Conservation (phyloP, 2,797 vertebrate species). For the Anguilla megastoma region DNA sequence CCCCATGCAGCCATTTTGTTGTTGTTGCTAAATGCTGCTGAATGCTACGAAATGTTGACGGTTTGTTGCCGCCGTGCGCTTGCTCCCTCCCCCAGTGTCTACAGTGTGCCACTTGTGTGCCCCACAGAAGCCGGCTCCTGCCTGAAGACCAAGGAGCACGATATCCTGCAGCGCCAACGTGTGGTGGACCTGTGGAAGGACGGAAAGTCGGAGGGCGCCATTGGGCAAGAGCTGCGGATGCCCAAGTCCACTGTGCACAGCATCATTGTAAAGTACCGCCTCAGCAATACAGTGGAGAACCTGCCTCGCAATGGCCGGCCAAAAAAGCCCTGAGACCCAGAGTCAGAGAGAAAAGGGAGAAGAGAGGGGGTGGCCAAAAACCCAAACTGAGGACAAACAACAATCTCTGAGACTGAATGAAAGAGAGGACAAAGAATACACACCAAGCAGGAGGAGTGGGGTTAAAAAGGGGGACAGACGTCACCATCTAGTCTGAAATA, state of each 20-base stretch:
- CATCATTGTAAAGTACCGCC: conserved; percentile 82
- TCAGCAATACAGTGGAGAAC: conserved; percentile 83
- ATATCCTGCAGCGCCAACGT: conserved; percentile 78
- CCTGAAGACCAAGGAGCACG: conserved; percentile 85
- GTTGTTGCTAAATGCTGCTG: conserved; percentile 45
- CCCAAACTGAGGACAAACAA: conserved; percentile 1
- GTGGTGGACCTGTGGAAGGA: conserved; percentile 84
- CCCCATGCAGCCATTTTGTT: conserved; percentile 52
- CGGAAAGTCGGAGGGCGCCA: conserved; percentile 80
- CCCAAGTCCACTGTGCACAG: conserved; percentile 83
- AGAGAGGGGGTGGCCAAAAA: neutral
- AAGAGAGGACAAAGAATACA: conserved; percentile 48
- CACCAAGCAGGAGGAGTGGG: neutral
- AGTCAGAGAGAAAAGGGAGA: neutral
- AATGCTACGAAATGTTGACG: conserved; percentile 56
- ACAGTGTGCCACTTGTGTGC: conserved; percentile 85
- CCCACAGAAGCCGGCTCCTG: conserved; percentile 79
- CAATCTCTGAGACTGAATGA: neutral
- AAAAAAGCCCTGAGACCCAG: conserved; percentile 71
- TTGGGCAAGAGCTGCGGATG: conserved; percentile 79
- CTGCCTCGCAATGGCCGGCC: conserved; percentile 78
- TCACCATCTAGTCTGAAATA: conserved; percentile 46
- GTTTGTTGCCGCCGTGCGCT: conserved; percentile 62
- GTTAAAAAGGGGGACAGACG: conserved; percentile 8
- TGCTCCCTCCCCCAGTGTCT: conserved; percentile 62